Conservation (phyloP, 2,797 vertebrate species). For the Alfaro cultratus region DNA sequence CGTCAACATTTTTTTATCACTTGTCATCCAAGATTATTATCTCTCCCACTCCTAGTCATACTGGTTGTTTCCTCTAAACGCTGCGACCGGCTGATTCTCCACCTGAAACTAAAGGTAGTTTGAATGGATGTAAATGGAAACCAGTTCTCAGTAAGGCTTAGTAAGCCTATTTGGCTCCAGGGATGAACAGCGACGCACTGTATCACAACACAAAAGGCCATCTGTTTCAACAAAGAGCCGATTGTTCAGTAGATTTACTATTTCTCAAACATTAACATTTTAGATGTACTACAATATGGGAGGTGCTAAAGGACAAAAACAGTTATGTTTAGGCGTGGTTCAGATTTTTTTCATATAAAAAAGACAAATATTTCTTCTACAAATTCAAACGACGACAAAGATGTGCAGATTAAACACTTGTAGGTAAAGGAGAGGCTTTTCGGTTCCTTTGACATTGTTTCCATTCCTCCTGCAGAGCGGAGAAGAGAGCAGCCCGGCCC, state of each 20-base stretch:
- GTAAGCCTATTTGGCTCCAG: neutral
- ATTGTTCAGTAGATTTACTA: rapidly evolving
- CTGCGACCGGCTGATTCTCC: neutral
- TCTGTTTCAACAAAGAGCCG: neutral
- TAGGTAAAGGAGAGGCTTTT: slow-evolving; percentile 4
- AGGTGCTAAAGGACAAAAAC: neutral
- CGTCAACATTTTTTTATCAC: neutral
- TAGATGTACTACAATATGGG: neutral
- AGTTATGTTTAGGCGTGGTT: neutral
- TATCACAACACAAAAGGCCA: slow-evolving; percentile 8
- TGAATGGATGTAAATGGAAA: slow-evolving; percentile 43
- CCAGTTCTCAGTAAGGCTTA: neutral
- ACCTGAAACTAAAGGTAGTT: slow-evolving; percentile 1
- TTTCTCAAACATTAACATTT: neutral
- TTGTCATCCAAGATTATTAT: too few species aligned
- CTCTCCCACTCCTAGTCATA: neutral
- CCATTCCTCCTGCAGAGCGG: slow-evolving; percentile 6
- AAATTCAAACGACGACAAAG: neutral
- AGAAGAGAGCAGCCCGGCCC: slow-evolving; percentile 21
- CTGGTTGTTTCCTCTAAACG: slow-evolving; percentile 6
- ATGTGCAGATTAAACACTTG: neutral
- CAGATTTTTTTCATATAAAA: neutral
- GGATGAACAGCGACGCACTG: neutral
- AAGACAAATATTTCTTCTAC: neutral
- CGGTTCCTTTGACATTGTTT: slow-evolving; percentile 43